Conservation (phyloP, 2,888 invertebrate genomes). For the Drosophila dives region DNA sequence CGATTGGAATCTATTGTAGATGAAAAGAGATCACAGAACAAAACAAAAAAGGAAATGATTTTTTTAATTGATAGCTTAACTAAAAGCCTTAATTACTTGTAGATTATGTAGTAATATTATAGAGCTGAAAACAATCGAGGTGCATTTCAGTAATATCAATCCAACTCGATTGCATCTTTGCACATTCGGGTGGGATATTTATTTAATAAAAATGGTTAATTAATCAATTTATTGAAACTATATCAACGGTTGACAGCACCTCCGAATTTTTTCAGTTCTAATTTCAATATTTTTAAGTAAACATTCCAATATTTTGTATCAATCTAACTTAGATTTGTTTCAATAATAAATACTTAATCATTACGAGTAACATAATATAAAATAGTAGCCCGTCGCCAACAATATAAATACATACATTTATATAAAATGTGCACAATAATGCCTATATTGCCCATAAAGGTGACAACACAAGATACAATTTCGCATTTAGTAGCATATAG, state of each 20-base stretch:
- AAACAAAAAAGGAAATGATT: slow-evolving; percentile 37
- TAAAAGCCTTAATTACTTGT: background rate
- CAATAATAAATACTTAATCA: slow-evolving; percentile 36
- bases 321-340: slow-evolving; percentile 39
- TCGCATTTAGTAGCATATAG: slow-evolving; percentile 28
- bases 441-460: slow-evolving; percentile 19
- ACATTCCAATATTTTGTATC: background rate
- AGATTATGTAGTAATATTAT: background rate
- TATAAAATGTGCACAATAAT: slow-evolving; percentile 19
- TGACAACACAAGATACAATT: slow-evolving; percentile 27
- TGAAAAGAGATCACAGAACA: slow-evolving; percentile 67
- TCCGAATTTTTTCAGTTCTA: background rate
- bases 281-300: background rate
- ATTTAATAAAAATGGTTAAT: background rate
- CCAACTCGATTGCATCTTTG: background rate
- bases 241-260: background rate
- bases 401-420: slow-evolving; percentile 35
- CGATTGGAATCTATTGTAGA: slow-evolving; percentile 83
- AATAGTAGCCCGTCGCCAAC: slow-evolving; percentile 46
- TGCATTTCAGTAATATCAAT: background rate
- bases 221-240: background rate
- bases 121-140: slow-evolving; percentile 1
- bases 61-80: slow-evolving; percentile 7
- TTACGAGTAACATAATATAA: slow-evolving; percentile 9
- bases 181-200: background rate